A percentile compares a stretch with the other conserved stretches of the same genome.
Evolutionary conservation across 1,140 invertebrate species (phyloP).

Genomic region (Penaeus japonicus): DNA sequence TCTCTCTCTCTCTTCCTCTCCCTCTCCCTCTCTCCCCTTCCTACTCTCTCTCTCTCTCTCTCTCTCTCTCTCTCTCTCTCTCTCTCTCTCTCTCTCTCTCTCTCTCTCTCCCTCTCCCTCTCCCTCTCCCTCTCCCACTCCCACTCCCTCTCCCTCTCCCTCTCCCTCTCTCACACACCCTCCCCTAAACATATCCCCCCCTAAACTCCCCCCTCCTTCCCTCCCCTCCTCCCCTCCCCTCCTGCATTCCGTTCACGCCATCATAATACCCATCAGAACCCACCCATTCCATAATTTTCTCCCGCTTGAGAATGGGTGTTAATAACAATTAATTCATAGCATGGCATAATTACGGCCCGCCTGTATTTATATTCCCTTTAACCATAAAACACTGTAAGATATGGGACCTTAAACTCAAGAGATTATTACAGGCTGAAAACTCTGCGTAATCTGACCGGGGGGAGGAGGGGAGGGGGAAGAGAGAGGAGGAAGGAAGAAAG

Average conservation of each 20-base stretch:
- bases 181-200: not conserved
- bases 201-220: not conserved
- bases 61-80: not conserved
- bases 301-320: not conserved
- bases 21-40: not conserved
- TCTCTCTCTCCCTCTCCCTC: not conserved
- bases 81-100: not conserved
- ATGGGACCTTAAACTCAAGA: not conserved
- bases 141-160: not conserved
- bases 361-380: not conserved
- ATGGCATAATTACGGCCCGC: constrained; percentile 4
- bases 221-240: not conserved
- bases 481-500: too few relatives aligned
- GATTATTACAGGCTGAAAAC: not conserved
- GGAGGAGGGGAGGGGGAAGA: not conserved
- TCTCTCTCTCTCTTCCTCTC: not conserved
- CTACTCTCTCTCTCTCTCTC: not conserved
- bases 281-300: not conserved
- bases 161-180: not conserved
- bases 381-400: not conserved
- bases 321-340: constrained; percentile 25
- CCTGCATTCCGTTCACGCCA: not conserved
- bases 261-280: not conserved
- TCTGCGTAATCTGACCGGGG: not conserved
- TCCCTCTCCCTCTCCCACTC: not conserved